Base-by-base conservation (phyloP, 2,888 invertebrate species). In the Eulithis testata region DNA sequence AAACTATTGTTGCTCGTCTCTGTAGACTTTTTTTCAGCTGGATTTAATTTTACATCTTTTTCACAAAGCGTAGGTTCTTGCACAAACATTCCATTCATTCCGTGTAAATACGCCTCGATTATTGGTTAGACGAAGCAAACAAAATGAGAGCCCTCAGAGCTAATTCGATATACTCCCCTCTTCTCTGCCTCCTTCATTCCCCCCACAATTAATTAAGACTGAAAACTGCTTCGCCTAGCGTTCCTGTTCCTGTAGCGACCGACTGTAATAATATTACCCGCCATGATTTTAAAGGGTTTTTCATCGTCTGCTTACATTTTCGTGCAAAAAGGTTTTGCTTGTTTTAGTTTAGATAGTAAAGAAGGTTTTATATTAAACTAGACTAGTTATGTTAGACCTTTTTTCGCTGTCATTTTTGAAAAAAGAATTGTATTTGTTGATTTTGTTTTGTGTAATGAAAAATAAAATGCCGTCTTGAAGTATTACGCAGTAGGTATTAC, bases 191-290 rank as follows among this genome's bases (percentile, higher is more conserved):
- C 49, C 21, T 49, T 55, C 68, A 57, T 64, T 63, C 37, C 53
- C 54, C 68, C 75, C 69, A 72, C 78, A 81, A 81, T 85, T 84
- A 82, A 82, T 84, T 83, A 77, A 68, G 73, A 71, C 69, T 72
- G 77, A 74, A 79, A 80, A 76, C 77, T 74, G 74, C 77, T 70
- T 65, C 63, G 68, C 62, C 62, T 69, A 68, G 66, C 75, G 72
- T 72, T 72, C 69, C 73, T 62, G 62, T 61, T 21, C 21, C 21
- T 21, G 21, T 1, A 21, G 21, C 21, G 21, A 27, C 37, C 58
- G 62, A 66, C 60, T 60, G 58, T 55, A 70, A 73, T 66, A 56
- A 61, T 65, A 60, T 68, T 73, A 68, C 49, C 14, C 49, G 44
- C 43, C 60, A 54, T 63, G 63, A 60, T 62, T 58, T 67, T 52